Base-by-base conservation (phyloP, 2,113 vertebrate genomes). In the Ammodytes dubius region DNA sequence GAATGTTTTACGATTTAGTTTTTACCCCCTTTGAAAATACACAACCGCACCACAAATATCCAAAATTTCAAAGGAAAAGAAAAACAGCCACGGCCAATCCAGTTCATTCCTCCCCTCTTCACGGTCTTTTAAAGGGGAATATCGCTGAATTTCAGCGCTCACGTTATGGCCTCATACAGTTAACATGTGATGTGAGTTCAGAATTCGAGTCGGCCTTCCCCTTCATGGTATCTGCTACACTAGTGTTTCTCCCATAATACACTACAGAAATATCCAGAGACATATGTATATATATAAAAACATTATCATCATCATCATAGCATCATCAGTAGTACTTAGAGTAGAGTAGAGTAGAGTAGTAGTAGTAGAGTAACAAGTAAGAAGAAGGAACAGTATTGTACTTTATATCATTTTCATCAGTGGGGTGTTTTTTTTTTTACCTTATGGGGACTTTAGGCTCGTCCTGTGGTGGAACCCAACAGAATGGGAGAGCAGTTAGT, bases 351-450 rank as follows among this genome's bases (percentile, higher is more conserved):
- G 27, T 27, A 27, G 27, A 92, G 92, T 88, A 92, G 88, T 88
- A 86, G 88, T 94, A 92, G 88, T 93, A 94, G 93, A 95, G 93
- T 94, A 95, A 94, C 93, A 93, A 93, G 89, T 93, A 94, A 92
- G 93, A 95, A 94, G 94, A 94, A 95, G 90, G 93, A 95, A 94
- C 94, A 90, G 93, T 94, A 93, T 92, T 94, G 93, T 93, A 92
- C 90, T 94, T 94, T 91, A 89, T 92, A 93, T 93, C 91, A 78
- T 79, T 65, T 83, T 90, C 79, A 77, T 85, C 91, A 81, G 85
- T 84, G 81, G 81, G 27, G 27, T 27, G 27, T 27, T 27, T 27
- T 27, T 87, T 79, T 70, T 90, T 91, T 81, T 83, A 73, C 79
- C 82, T 88, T 75, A 64, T 85, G 27, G 87, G 91, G 88, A 86